Evolutionary conservation across 2,888 invertebrate genomes (phyloP).

Genomic region (Eristalis arbustorum): DNA sequence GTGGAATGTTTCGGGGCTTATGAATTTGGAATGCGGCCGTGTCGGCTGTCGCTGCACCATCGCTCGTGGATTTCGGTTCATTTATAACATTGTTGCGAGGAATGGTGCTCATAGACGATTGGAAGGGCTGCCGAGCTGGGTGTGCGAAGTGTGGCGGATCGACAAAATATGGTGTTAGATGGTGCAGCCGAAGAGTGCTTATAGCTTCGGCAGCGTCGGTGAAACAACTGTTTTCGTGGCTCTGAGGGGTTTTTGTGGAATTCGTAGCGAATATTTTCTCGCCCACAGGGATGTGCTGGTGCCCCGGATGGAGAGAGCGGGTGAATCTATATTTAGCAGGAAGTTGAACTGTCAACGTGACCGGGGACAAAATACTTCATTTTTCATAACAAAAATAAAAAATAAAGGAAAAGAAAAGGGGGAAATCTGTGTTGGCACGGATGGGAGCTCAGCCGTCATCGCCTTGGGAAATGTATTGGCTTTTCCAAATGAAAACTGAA

Average conservation of each 20-base stretch:
- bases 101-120: slow-evolving; percentile 44
- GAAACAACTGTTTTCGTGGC: slow-evolving; percentile 42
- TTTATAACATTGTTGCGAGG: slow-evolving; percentile 58
- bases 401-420: slow-evolving; percentile 9
- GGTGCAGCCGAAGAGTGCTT: slow-evolving; percentile 12
- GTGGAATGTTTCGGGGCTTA: slow-evolving; percentile 58
- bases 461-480: slow-evolving; percentile 33
- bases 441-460: not conserved
- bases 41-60: slow-evolving; percentile 1
- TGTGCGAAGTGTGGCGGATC: slow-evolving; percentile 47
- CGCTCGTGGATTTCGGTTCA: slow-evolving; percentile 57
- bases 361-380: slow-evolving; percentile 41
- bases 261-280: slow-evolving; percentile 51
- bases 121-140: not conserved
- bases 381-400: slow-evolving; percentile 38
- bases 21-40: slow-evolving; percentile 62
- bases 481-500: not conserved
- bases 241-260: slow-evolving; percentile 37
- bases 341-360: slow-evolving; percentile 60
- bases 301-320: slow-evolving; percentile 12
- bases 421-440: not conserved
- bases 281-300: not conserved
- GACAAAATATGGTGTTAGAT: slow-evolving; percentile 43
- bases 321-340: slow-evolving; percentile 50
- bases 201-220: slow-evolving; percentile 30